phyloP scores from a whole-genome alignment of 1,140 invertebrate species.

The Magallana gigas region DNA sequence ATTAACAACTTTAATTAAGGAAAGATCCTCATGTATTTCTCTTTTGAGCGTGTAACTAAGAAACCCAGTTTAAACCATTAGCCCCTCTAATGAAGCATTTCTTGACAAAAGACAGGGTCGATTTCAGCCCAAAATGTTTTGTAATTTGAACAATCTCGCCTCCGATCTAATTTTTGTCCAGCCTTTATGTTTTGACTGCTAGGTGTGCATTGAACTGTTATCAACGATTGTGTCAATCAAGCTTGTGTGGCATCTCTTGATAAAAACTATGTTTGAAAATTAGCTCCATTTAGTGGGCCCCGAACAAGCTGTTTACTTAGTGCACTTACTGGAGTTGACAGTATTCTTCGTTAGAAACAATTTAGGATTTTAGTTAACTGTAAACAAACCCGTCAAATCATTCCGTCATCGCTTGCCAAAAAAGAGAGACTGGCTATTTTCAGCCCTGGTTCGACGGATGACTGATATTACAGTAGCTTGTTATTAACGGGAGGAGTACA shows the following conservation, averaged over 20 bases:
- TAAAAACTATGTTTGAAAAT: constrained; percentile 39
- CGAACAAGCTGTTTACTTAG: constrained; percentile 10
- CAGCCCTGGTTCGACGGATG: background rate
- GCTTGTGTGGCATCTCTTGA: background rate
- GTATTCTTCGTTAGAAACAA: constrained; percentile 30
- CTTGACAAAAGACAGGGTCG: constrained; percentile 26
- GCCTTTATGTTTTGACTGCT: constrained; percentile 15
- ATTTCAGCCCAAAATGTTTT: constrained; percentile 16
- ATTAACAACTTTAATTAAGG: background rate
- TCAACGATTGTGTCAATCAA: constrained; percentile 29
- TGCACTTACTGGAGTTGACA: constrained; percentile 27
- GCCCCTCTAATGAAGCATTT: constrained; percentile 24
- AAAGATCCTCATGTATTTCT: background rate
- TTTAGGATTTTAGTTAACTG: constrained; percentile 24
- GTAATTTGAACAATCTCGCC: constrained; percentile 15
- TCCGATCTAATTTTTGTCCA: constrained; percentile 6
- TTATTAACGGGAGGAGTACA: background rate
- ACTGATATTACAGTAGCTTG: constrained; percentile 27
- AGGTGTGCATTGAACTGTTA: constrained; percentile 31
- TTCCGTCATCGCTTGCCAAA: constrained; percentile 18
- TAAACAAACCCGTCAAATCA: background rate
- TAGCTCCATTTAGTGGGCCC: constrained; percentile 27
- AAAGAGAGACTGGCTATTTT: constrained; percentile 31
- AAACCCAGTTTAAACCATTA: background rate
- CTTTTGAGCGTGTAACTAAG: constrained; percentile 1